phyloP scores from a whole-genome alignment of 2,888 invertebrate species.

The Acanthosepion esculentum region DNA sequence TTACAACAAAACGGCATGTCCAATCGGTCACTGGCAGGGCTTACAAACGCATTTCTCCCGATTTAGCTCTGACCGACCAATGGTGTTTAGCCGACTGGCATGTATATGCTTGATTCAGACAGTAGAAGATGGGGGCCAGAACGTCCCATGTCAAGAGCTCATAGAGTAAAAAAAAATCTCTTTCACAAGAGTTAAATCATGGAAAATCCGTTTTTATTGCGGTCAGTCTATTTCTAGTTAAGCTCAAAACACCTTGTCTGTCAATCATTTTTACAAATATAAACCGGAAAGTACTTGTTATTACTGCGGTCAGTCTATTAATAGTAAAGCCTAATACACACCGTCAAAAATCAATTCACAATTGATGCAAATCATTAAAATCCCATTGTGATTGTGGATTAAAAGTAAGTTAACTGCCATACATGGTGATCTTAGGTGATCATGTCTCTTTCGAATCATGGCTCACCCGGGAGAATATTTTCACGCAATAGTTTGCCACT shows the following conservation, averaged over 20 bases:
- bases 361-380: too few species aligned
- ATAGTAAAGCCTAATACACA: too few species aligned
- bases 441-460: too few species aligned
- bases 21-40: neutral
- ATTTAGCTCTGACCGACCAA: neutral
- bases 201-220: neutral
- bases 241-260: neutral
- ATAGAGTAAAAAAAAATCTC: neutral
- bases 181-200: neutral
- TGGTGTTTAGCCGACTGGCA: neutral
- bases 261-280: too few species aligned
- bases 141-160: neutral
- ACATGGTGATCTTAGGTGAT: too few species aligned
- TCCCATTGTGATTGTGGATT: too few species aligned
- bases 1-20: neutral
- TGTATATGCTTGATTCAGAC: neutral
- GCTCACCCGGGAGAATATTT: too few species aligned
- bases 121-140: neutral
- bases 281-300: too few species aligned
- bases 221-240: neutral
- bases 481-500: too few species aligned
- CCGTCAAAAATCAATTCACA: too few species aligned
- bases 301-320: too few species aligned
- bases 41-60: neutral
- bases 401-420: too few species aligned